phyloP scores from a whole-genome alignment of 2,113 vertebrate genomes.

The Entelurus aequoreus region DNA sequence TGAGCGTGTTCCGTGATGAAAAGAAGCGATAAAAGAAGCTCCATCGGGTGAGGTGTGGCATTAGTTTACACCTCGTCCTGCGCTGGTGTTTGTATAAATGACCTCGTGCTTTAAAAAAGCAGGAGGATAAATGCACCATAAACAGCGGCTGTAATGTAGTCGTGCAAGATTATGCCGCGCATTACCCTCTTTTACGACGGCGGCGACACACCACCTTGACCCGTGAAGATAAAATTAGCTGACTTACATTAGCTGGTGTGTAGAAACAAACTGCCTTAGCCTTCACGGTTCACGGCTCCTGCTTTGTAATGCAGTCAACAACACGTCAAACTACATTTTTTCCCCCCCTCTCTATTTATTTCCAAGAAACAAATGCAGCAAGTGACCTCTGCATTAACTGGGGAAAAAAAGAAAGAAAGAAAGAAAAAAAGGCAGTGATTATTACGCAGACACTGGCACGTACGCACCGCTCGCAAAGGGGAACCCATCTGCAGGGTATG shows the following conservation, averaged over 20 bases:
- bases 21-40: slow-evolving; percentile 21
- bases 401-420: no score
- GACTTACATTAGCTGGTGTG: background rate
- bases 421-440: no score
- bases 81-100: slow-evolving; percentile 22
- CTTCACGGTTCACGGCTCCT: no score
- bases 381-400: no score
- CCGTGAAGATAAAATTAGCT: slow-evolving; percentile 5
- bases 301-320: no score
- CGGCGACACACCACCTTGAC: slow-evolving; percentile 39
- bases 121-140: slow-evolving; percentile 9
- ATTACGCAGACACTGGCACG: slow-evolving; percentile 32
- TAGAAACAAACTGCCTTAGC: background rate
- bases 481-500: slow-evolving; percentile 63
- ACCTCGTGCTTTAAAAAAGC: slow-evolving; percentile 1
- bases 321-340: no score
- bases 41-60: slow-evolving; percentile 35
- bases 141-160: slow-evolving; percentile 8
- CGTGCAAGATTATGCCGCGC: background rate
- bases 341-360: no score
- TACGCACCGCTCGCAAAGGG: slow-evolving; percentile 53
- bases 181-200: slow-evolving; percentile 32
- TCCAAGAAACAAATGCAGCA: no score
- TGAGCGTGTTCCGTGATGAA: no score
- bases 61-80: slow-evolving; percentile 33